phyloP scores from a whole-genome alignment of 1,140 invertebrate species.

The Thaumatotibia leucotreta region DNA sequence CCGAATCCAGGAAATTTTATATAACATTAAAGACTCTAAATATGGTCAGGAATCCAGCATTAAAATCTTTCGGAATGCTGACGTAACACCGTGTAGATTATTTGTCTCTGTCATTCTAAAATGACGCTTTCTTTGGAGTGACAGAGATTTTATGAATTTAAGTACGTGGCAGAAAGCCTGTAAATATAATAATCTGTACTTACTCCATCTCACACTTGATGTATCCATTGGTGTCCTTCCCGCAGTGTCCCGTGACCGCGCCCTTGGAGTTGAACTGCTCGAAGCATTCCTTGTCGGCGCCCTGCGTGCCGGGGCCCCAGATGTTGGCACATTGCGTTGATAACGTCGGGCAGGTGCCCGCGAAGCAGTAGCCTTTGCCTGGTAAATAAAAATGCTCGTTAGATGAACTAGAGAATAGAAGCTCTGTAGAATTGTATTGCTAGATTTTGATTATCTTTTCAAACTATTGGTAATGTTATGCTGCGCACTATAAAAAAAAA shows the following conservation, averaged over 20 bases:
- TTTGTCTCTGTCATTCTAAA: too few relatives aligned
- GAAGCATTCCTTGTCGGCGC: conserved; percentile 91
- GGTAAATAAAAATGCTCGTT: too few relatives aligned
- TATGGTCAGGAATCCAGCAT: too few relatives aligned
- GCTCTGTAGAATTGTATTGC: neutral
- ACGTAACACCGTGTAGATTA: too few relatives aligned
- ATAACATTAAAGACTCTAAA: too few relatives aligned
- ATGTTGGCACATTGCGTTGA: conserved; percentile 91
- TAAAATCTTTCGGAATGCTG: too few relatives aligned
- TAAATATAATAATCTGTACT: conserved; percentile 62
- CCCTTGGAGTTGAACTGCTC: conserved; percentile 96
- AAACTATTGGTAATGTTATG: too few relatives aligned
- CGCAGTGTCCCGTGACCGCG: conserved; percentile 95
- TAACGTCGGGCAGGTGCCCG: conserved; percentile 92
- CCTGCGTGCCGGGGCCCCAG: conserved; percentile 90
- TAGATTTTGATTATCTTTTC: neutral
- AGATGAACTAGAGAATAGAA: neutral
- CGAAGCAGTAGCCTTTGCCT: conserved; percentile 89
- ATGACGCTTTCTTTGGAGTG: too few relatives aligned
- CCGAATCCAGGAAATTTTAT: too few relatives aligned
- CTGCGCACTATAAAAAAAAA: too few relatives aligned
- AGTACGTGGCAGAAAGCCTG: neutral
- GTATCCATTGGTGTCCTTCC: conserved; percentile 85
- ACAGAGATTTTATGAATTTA: too few relatives aligned
- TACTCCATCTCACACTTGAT: conserved; percentile 92